Base-by-base conservation (phyloP, 2,797 vertebrate species). In the Manis pentadactyla region DNA sequence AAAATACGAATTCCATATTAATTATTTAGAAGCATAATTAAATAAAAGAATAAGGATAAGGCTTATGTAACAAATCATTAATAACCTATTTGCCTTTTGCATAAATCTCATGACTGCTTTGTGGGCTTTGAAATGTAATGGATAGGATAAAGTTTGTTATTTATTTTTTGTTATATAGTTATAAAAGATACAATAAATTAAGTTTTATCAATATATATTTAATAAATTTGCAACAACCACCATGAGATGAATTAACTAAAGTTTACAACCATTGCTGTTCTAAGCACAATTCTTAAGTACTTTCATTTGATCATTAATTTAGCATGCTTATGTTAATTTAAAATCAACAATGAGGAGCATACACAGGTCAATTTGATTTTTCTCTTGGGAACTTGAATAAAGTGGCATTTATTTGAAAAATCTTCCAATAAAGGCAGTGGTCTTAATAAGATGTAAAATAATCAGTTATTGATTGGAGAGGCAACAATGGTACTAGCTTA, bases 271-370 rank as follows among this genome's bases (percentile, higher is more conserved):
- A 21, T 63, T 95, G 69, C 59, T 93, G 5, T 86, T 61, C 19
- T 93, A 91, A 95, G 74, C 81, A 89, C 77, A 96, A 93, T 87
- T 87, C 25, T 61, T 85, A 88, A 68, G n/a, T 91, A 83, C 34
- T 95, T 95, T 83, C 13, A 64, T 46, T 94, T 94, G 68, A 46
- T 87, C 42, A 86, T 82, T 96, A 71, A 53, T 75, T 90, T 92
- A 95, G 69, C 14, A 74, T 82, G 42, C 73, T 89, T 95, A 37
- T 79, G 53, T 93, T 93, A 66, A 66, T 66, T 85, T 95, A 90
- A 85, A 92, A 53, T 93, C 19, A 88, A 75, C 87, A 90, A 2
- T 71, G 64, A 92, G 81, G 75, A 78, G 11, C 25, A 64, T 61
- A n/a, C 94, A 21, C 29, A 88, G 39, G 34, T 75, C 73, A 96